phyloP scores from a whole-genome alignment of 1,140 invertebrate genomes.

The Drosophila melanogaster region Release_6_plus_ISO1_MT NC_004354.4:15746001-15746500 shows the following conservation, averaged over 20 bases:
- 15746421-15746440: no score
- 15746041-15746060: conserved; percentile 54
- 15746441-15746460: no score
- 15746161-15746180: conserved; percentile 25
- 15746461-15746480: no score
- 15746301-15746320: not conserved
- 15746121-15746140: conserved; percentile 6
- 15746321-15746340: no score
- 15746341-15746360: no score
- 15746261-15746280: not conserved
- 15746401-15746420: no score
- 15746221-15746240: conserved; percentile 51
- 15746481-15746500: no score
- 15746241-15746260: not conserved
- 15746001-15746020: conserved; percentile 81
- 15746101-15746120: conserved; percentile 7
- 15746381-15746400: no score
- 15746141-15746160: conserved; percentile 16
- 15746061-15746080: conserved; percentile 2
- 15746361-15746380: no score
- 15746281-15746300: not conserved
- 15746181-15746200: conserved; percentile 39
- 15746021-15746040: conserved; percentile 83
- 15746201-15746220: conserved; percentile 18
- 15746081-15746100: conserved; percentile 11